A percentile compares a stretch with the other conserved stretches of the same genome.
Conservation (phyloP, 64 coral and sea anemone species). For the Trachythela sp. region DNA sequence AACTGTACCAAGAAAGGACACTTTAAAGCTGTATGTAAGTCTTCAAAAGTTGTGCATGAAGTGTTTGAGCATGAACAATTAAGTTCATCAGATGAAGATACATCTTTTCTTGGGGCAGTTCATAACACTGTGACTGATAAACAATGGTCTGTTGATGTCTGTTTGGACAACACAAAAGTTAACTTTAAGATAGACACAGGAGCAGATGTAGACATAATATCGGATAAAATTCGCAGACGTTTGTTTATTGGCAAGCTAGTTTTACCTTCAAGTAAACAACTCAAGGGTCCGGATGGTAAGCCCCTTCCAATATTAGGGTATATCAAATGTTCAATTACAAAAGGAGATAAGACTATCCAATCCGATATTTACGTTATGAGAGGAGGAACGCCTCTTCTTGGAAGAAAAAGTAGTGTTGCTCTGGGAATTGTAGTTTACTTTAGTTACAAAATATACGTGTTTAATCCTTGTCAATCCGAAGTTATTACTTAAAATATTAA, state of each 20-base stretch:
- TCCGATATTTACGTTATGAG: slow-evolving; percentile 9
- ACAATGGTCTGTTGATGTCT: slow-evolving; percentile 29
- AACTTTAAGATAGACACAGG: slow-evolving; percentile 27
- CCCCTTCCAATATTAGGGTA: slow-evolving; percentile 15
- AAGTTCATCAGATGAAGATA: not conserved
- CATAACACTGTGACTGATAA: not conserved
- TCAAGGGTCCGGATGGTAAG: not conserved
- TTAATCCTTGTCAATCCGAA: too few species aligned
- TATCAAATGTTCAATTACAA: not conserved
- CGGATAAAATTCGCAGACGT: not conserved
- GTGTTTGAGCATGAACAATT: not conserved
- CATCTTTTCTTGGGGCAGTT: slow-evolving; percentile 5
- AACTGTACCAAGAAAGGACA: not conserved
- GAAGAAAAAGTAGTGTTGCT: slow-evolving; percentile 13
- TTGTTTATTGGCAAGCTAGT: not conserved
- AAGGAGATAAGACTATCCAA: not conserved
- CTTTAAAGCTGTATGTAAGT: not conserved
- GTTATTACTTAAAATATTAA: too few species aligned
- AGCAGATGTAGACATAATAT: slow-evolving; percentile 25
- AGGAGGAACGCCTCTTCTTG: not conserved
- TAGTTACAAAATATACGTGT: too few species aligned
- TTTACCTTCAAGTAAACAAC: not conserved
- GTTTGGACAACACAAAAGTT: not conserved
- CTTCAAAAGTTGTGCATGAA: not conserved
- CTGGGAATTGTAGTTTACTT: not conserved